Evolutionary conservation across 2,888 invertebrate species (phyloP).

Genomic region (Drosophila pseudotalamancana): DNA sequence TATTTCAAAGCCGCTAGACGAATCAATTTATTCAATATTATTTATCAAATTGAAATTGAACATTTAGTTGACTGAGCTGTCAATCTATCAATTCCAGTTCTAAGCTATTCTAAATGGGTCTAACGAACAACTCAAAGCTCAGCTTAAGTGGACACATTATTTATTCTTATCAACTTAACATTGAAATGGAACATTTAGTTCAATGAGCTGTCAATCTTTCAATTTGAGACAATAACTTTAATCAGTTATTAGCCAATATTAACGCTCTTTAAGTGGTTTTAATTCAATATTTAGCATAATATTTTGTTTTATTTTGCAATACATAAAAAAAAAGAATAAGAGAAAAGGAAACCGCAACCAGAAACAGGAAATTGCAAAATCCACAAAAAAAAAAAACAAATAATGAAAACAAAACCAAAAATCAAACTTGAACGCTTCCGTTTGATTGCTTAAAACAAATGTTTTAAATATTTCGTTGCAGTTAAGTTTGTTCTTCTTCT

Average conservation of each 20-base stretch:
- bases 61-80: not conserved
- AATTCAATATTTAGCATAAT: constrained; percentile 18
- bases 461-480: constrained; percentile 11
- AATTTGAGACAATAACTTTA: constrained; percentile 10
- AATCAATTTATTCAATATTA: constrained; percentile 1
- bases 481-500: constrained; percentile 25
- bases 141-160: too few species aligned
- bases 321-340: not conserved
- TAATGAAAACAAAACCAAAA: constrained; percentile 29
- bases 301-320: constrained; percentile 1
- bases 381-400: not conserved
- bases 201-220: not conserved
- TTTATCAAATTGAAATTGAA: not conserved
- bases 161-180: not conserved
- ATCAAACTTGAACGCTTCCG: constrained; percentile 59
- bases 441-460: constrained; percentile 53
- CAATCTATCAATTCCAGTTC: constrained; percentile 3
- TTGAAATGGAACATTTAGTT: not conserved
- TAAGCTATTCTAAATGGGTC: too few species aligned
- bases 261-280: constrained; percentile 22
- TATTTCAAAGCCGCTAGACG: too few species aligned
- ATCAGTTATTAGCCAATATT: constrained; percentile 36
- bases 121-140: too few species aligned
- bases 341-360: not conserved
- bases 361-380: constrained; percentile 68